Evolutionary conservation across 2,797 vertebrate species (phyloP).

Genomic region (Spea hammondii): DNA sequence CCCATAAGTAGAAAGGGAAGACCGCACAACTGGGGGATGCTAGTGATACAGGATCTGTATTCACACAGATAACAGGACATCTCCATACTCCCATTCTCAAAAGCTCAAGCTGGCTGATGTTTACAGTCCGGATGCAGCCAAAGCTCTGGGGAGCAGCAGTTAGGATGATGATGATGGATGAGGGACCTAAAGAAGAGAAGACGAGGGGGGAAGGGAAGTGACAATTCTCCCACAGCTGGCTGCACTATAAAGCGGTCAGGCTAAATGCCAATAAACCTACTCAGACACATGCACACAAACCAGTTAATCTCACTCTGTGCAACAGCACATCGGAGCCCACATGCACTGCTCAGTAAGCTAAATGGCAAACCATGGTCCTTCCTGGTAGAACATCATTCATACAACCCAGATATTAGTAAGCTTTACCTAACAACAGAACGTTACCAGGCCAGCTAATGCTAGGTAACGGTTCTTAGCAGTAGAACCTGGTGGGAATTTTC

Average conservation of each 20-base stretch:
- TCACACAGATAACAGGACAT: conserved; percentile 39
- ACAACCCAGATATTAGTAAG: too few species aligned
- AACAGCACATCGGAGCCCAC: neutral
- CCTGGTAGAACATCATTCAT: too few species aligned
- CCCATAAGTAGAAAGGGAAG: neutral
- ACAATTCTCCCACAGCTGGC: conserved; percentile 48
- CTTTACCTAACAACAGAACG: too few species aligned
- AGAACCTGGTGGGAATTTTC: too few species aligned
- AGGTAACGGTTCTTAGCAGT: too few species aligned
- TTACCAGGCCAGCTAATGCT: too few species aligned
- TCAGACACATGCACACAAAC: conserved; percentile 12
- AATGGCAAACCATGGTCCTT: neutral
- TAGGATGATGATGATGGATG: conserved; percentile 45
- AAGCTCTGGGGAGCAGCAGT: conserved; percentile 47
- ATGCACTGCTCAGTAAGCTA: neutral
- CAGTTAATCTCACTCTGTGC: conserved; percentile 9
- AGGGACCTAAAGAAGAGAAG: conserved; percentile 26
- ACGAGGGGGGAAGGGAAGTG: conserved; percentile 46
- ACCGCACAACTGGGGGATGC: neutral
- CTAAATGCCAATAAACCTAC: conserved; percentile 28
- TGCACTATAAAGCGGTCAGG: conserved; percentile 31
- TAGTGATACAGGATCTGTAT: neutral
- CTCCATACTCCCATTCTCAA: conserved; percentile 27
- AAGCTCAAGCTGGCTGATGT: conserved; percentile 46
- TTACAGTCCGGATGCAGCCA: conserved; percentile 46